Percentiles rank a stretch among this genome's conserved stretches.
Evolutionary conservation across 2,797 vertebrate genomes (phyloP).

Genomic region (Etheostoma perlongum): DNA sequence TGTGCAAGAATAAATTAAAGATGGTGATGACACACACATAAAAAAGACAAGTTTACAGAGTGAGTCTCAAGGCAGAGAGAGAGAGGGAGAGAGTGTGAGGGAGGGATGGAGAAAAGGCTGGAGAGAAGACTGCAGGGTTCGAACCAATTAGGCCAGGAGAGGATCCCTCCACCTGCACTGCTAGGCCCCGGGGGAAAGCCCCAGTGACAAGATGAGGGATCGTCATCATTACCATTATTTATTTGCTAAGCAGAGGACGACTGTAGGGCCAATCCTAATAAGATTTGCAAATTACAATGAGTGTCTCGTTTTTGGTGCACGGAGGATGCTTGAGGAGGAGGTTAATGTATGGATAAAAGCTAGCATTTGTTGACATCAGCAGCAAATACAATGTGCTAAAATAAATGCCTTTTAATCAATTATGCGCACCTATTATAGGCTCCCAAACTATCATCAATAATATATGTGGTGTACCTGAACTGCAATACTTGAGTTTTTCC

Average conservation of each 20-base stretch:
- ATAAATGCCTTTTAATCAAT: constrained; percentile 54
- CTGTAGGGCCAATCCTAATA: constrained; percentile 86
- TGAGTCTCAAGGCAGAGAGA: constrained; percentile 50
- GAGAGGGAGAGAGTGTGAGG: constrained; percentile 8
- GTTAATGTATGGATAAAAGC: constrained; percentile 58
- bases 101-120: constrained; percentile 62
- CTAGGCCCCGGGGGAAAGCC: constrained; percentile 77
- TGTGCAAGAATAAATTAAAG: constrained; percentile 55
- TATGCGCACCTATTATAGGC: constrained; percentile 39
- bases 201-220: constrained; percentile 88
- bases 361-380: constrained; percentile 46
- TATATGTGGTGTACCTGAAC: constrained; percentile 22
- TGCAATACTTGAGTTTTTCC: neutral
- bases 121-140: constrained; percentile 84
- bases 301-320: constrained; percentile 66
- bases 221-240: constrained; percentile 91
- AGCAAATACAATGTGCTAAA: constrained; percentile 38
- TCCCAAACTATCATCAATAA: constrained; percentile 47
- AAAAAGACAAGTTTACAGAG: constrained; percentile 64
- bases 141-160: constrained; percentile 86
- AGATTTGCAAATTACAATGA: constrained; percentile 85
- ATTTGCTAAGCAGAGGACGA: constrained; percentile 87
- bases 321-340: constrained; percentile 32
- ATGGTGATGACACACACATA: constrained; percentile 42
- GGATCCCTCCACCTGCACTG: constrained; percentile 80